Conservation (phyloP, 2,113 vertebrate species). For the Rhineura floridana region DNA sequence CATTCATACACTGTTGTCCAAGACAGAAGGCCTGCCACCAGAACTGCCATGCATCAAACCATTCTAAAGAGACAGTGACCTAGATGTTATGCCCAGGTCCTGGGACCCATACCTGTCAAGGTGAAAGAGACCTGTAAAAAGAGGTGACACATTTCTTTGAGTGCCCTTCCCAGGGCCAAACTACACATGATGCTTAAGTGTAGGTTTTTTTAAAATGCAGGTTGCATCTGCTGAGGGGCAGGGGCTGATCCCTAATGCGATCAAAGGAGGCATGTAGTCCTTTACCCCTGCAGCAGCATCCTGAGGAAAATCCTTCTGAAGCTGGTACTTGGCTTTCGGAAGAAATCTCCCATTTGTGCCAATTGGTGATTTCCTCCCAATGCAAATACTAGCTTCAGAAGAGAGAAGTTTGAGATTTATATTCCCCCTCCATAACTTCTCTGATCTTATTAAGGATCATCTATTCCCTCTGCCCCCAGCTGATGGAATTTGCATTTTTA, state of each 20-base stretch:
- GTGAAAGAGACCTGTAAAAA: not conserved
- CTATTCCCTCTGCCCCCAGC: too few relatives aligned
- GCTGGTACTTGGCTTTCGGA: not conserved
- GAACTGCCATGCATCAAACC: not conserved
- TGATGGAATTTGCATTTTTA: too few relatives aligned
- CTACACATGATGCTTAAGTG: not conserved
- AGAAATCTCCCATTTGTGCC: too few relatives aligned
- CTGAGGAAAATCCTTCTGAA: not conserved
- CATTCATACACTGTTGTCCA: not conserved
- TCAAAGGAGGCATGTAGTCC: not conserved
- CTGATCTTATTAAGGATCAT: not conserved
- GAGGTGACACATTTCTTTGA: not conserved
- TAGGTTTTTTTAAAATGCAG: not conserved
- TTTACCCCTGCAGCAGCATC: not conserved
- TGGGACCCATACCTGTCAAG: not conserved
- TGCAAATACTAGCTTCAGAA: not conserved
- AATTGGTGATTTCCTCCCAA: not conserved
- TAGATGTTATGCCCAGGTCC: too few relatives aligned
- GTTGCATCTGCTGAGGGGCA: not conserved
- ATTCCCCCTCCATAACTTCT: not conserved
- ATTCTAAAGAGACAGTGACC: not conserved
- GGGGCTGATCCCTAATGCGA: not conserved
- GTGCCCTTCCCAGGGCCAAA: not conserved
- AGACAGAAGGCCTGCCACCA: not conserved
- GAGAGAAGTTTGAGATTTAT: not conserved